Base-by-base conservation (phyloP, 2,888 invertebrate species). In the Protodeltote pygarga region DNA sequence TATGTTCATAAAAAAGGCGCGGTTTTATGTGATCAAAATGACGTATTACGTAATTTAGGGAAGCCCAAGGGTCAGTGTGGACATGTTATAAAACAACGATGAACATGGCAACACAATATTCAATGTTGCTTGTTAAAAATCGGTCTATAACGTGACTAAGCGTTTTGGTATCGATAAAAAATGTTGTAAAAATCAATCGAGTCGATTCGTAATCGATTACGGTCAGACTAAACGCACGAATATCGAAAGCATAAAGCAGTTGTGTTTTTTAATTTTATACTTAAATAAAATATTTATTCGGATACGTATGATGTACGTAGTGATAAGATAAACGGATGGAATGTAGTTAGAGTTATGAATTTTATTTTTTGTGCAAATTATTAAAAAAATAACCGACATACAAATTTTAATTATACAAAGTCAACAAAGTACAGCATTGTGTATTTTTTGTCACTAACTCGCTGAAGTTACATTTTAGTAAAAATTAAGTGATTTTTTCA, bases 191-290 rank as follows among this genome's bases (percentile, higher is more conserved):
- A 50, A 42, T 40, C 27, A 71, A 73, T 73, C 71, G 74, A 71
- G 53, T 66, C 73, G 71, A 57, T 58, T 50, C 51, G 54, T 59
- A 54, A 72, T 54, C 31, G 51, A 48, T 46, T 63, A 57, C 47
- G 58, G n/a, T n/a, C 60, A 73, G 71, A 69, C 58, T 67, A 74
- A 55, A 75, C 79, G 79, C 81, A 83, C 81, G 76, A 84, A 80
- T 73, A 71, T 77, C 80, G 81, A 77, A 85, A 82, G 83, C 85
- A 83, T 81, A 81, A 82, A 73, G 71, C 77, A 80, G 84, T 86
- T 87, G 85, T 85, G 81, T 85, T 85, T 89, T 87, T 88, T 85
- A 87, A 87, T 89, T 90, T 89, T 89, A 88, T 90, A 89, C 87
- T 85, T 87, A 85, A 83, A 81, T 65, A 63, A 70, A 80, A 83